These are phyloP conservation scores for Cotesia typhae DNA, from an alignment of 1,140 invertebrate species.

Conservation along the genomic window DNA sequence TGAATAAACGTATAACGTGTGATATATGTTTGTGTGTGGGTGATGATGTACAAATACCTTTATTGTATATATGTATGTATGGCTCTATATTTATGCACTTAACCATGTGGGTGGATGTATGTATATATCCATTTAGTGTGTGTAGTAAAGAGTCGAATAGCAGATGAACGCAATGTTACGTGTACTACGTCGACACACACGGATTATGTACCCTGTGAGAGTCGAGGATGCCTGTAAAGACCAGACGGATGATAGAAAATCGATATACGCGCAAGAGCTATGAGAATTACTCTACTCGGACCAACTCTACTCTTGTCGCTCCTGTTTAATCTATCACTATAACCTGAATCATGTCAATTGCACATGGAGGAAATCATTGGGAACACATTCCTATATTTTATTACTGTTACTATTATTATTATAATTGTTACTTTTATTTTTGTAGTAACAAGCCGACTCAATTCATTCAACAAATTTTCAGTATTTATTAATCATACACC, in stretches of 20 bases:
- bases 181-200: neutral
- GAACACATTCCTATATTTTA: neutral
- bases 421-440: neutral
- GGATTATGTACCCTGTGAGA: neutral
- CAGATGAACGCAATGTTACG: no score
- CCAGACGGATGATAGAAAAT: conserved; percentile 20
- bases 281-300: conserved; percentile 22
- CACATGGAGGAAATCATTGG: conserved; percentile 4
- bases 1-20: no score
- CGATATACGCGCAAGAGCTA: conserved; percentile 8
- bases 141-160: no score
- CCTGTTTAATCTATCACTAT: neutral
- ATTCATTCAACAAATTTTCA: no score
- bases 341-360: conserved; percentile 19
- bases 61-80: no score
- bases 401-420: conserved; percentile 4
- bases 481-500: no score
- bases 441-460: no score
- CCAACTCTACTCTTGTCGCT: neutral
- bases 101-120: no score
- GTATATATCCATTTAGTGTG: no score
- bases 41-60: no score
- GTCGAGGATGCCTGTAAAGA: neutral
- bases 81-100: no score
- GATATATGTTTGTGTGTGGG: no score